Evolutionary conservation across 1,140 invertebrate genomes (phyloP).

Genomic region (Solen grandis): DNA sequence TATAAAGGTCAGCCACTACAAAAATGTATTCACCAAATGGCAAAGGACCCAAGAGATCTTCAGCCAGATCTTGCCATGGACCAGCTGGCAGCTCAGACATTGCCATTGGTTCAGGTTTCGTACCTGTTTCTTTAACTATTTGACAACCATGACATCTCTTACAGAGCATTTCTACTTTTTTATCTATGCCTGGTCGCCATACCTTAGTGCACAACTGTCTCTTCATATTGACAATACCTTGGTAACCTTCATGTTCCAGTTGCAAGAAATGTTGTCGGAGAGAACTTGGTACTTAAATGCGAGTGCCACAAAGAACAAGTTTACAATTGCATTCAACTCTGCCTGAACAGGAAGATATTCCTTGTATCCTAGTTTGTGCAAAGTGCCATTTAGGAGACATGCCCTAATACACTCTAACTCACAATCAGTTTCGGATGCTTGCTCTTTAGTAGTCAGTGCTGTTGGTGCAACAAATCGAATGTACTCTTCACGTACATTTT

Average conservation of each 20-base stretch:
- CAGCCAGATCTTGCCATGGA: conserved; percentile 60
- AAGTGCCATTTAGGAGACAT: conserved; percentile 1
- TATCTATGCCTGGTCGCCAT: conserved; percentile 64
- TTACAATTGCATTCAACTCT: conserved; percentile 56
- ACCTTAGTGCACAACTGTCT: conserved; percentile 57
- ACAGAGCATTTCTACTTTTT: conserved; percentile 18
- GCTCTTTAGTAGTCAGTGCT: conserved; percentile 39
- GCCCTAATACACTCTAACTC: conserved; percentile 33
- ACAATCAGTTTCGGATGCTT: conserved; percentile 26
- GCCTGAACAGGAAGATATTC: conserved; percentile 39
- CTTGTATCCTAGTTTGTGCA: conserved; percentile 8
- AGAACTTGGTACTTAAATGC: conserved; percentile 14
- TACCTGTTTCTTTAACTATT: conserved; percentile 7
- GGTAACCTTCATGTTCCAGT: conserved; percentile 58
- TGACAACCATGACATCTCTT: conserved; percentile 57
- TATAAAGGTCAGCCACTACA: conserved; percentile 61
- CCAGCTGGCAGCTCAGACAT: conserved; percentile 28
- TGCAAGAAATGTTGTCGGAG: conserved; percentile 27
- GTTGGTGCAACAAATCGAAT: not conserved
- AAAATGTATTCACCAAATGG: conserved; percentile 50
- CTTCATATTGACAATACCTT: conserved; percentile 57
- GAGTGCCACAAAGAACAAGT: conserved; percentile 52
- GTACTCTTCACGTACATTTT: not conserved
- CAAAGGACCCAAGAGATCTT: conserved; percentile 56
- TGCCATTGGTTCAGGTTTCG: conserved; percentile 35